Conservation (phyloP, 2,113 vertebrate genomes). For the Leptosomus discolor region DNA sequence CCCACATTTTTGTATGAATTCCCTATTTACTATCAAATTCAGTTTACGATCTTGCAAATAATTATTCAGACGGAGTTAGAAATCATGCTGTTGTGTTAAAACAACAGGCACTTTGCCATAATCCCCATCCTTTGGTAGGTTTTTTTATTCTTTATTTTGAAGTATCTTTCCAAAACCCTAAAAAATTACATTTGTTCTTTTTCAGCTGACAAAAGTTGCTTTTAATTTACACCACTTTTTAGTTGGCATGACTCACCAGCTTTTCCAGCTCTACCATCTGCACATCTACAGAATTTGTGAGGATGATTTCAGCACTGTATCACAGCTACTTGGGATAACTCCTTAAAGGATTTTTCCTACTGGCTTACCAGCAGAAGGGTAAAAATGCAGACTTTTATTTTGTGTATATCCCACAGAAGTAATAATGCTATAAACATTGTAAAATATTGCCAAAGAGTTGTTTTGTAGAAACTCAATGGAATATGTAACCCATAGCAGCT, state of each 20-base stretch:
- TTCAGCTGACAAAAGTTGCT: constrained; percentile 33
- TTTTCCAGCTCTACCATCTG: constrained; percentile 46
- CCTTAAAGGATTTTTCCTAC: not conserved
- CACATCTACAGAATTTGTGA: not conserved
- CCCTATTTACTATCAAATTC: not conserved
- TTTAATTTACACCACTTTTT: constrained; percentile 43
- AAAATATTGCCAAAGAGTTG: not conserved
- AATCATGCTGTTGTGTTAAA: constrained; percentile 8
- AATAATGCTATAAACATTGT: not conserved
- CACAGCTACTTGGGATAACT: not conserved
- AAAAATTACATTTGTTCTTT: constrained; percentile 35
- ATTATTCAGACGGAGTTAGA: not conserved
- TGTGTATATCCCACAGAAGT: not conserved
- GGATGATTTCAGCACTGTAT: not conserved
- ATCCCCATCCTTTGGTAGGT: not conserved
- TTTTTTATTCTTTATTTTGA: constrained; percentile 10
- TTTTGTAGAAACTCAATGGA: not conserved
- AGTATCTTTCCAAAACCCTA: not conserved
- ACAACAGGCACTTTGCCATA: constrained; percentile 8
- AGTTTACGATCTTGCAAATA: not conserved
- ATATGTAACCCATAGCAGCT: not conserved
- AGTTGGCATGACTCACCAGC: constrained; percentile 4
- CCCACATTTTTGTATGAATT: not conserved
- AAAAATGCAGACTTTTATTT: not conserved
- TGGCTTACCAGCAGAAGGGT: not conserved